Base-by-base conservation (phyloP, 2,113 vertebrate genomes). In the Pyxicephalus adspersus region DNA sequence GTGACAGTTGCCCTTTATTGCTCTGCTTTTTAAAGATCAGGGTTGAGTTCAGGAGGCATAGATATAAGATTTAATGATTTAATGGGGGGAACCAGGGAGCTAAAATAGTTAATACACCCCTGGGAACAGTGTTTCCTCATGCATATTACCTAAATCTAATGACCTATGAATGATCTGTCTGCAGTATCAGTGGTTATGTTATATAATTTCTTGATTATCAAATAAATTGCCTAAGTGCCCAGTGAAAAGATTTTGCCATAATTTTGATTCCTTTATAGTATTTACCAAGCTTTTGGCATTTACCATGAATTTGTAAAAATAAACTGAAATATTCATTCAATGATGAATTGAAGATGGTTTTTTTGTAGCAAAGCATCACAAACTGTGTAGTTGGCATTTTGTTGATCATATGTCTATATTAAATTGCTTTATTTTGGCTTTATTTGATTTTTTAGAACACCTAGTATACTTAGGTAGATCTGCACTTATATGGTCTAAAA, bases 31-130 rank as follows among this genome's bases (percentile, higher is more conserved):
- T 92, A 92, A 94, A 94, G 93, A 96, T 95, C 93, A 93, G 93
- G 94, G 93, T 94, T 94, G 94, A 95, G 92, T 94, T 95, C 94
- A 95, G 94, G 93, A 95, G 95, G 94, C 92, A 93, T 90, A 92
- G 90, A 93, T 92, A 92, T 94, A 89, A 92, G 91, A 91, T 92
- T 93, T 94, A 94, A 95, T 96, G 94, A 96, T 96, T 97, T 96
- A 96, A 96, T 94, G 91, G 93, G 93, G 92, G 92, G 89, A 87
- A 93, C 90, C 89, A 90, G 90, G 93, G 93, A 93, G 92, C 90
- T 88, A 93, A 93, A 92, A 93, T 93, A 91, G 93, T 95, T 95
- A 96, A 90, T 85, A 93, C 90, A 89, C 94, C 94, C 95, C 86
- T 84, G 93, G 93, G 94, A 95, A 92, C 90, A 90, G 91, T 90